A percentile compares a stretch with the other conserved stretches of the same genome.
Evolutionary conservation across 2,888 invertebrate species (phyloP).

Genomic region (Caenorhabditis sinica): DNA sequence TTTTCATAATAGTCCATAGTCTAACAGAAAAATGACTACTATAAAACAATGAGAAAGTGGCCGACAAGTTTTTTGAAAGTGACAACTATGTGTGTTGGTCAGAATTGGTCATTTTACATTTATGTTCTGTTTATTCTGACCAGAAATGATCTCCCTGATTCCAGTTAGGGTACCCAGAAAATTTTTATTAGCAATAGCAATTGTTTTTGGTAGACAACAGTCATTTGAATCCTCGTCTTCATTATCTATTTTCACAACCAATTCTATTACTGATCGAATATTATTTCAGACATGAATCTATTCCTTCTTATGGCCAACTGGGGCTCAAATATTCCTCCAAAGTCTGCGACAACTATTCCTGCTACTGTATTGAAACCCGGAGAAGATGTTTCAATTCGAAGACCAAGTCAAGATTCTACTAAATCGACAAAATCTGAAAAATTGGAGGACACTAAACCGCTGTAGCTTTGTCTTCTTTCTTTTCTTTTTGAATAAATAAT

Average conservation of each 20-base stretch:
- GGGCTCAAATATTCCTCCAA: not conserved
- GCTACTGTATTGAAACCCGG: not conserved
- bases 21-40: not conserved
- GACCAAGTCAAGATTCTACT: slow-evolving; percentile 3
- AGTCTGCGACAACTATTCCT: not conserved
- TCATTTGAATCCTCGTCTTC: no score
- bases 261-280: not conserved
- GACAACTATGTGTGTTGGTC: no score
- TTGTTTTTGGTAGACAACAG: no score
- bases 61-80: not conserved
- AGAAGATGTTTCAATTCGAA: not conserved
- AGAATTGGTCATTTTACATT: no score
- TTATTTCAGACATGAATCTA: slow-evolving; percentile 41
- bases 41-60: not conserved
- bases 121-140: no score
- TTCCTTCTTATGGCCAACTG: slow-evolving; percentile 22
- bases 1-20: not conserved
- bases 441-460: not conserved
- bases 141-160: no score
- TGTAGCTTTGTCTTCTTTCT: not conserved
- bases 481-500: not conserved
- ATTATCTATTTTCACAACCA: no score
- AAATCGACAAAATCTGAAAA: not conserved
- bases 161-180: no score
- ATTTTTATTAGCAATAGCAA: no score